These are phyloP conservation scores for Oxygymnocypris stewartii DNA, from an alignment of 2,113 vertebrate genomes.

Conservation along the genomic window DNA sequence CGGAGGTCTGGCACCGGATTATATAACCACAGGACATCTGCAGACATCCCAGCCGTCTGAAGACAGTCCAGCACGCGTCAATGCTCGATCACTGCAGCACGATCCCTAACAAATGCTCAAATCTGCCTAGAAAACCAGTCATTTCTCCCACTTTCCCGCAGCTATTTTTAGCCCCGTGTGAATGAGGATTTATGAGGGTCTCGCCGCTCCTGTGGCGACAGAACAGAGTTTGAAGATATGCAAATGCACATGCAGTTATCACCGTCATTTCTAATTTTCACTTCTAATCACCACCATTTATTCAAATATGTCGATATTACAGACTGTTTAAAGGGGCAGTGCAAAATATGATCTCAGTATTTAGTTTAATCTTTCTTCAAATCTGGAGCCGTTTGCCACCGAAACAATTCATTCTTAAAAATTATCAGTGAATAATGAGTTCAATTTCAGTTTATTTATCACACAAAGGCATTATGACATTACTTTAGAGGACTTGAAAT, in stretches of 20 bases:
- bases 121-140: not conserved
- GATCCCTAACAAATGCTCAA: not conserved
- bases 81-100: not conserved
- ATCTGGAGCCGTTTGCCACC: not conserved
- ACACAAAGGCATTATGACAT: not conserved
- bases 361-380: not conserved
- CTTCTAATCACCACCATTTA: not conserved
- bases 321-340: not conserved
- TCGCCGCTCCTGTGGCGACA: not conserved
- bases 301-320: not conserved
- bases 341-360: not conserved
- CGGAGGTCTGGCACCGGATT: not conserved
- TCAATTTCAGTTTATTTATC: not conserved
- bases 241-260: not conserved
- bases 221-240: constrained; percentile 14
- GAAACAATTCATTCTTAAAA: too few relatives aligned
- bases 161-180: constrained; percentile 19
- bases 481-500: not conserved
- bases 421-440: too few relatives aligned
- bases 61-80: not conserved
- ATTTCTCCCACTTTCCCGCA: not conserved
- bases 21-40: not conserved
- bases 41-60: not conserved
- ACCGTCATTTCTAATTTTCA: not conserved
- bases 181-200: not conserved